Base-by-base conservation (phyloP, 2,113 vertebrate genomes). In the Myrmecophaga tridactyla region DNA sequence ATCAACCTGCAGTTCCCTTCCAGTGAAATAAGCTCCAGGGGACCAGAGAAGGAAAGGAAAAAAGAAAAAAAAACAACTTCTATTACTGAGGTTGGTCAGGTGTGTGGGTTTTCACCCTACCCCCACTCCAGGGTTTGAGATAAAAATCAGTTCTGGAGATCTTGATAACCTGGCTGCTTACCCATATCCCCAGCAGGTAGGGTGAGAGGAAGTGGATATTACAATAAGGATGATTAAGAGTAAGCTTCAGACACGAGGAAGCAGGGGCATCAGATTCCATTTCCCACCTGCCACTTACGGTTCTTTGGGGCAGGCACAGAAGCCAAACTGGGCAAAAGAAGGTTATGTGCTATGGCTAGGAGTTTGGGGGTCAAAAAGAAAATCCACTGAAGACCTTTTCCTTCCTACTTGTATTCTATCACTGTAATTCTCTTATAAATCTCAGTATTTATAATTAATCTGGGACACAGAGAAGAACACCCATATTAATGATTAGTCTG, bases 21-120 rank as follows among this genome's bases (percentile, higher is more conserved):
- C 84, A 98, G 97, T 97, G 98, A 98, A 98, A 98, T 97, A 97
- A 98, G 98, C 98, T 98, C 98, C 97, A 97, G 98, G 98, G 98
- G 97, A 97, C 94, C 96, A 58, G n/a, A 51, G 25, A 86, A 91
- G 88, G 58, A 78, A 72, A 78, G 86, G 31, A 43, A 62, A 80
- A 13, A 12, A 31, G 34, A 25, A 62, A 83, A 94, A 86, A 84
- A 34, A 65, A 56, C 77, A 18, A 13, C 95, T 97, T 97, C 92
- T 96, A 96, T 98, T 97, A 90, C 51, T 10, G 51, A 96, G 84
- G 95, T 72, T 67, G 89, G 88, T 80, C 90, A 92, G 82, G 96
- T 97, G 96, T 18, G 84, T 83, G 48, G 81, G 81, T 88, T 91
- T 65, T 65, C 72, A 21, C 41, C 69, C 12, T 2, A 27, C n/a